Evolutionary conservation across 2,888 invertebrate species (phyloP).

Genomic region (Cerastoderma edule): DNA sequence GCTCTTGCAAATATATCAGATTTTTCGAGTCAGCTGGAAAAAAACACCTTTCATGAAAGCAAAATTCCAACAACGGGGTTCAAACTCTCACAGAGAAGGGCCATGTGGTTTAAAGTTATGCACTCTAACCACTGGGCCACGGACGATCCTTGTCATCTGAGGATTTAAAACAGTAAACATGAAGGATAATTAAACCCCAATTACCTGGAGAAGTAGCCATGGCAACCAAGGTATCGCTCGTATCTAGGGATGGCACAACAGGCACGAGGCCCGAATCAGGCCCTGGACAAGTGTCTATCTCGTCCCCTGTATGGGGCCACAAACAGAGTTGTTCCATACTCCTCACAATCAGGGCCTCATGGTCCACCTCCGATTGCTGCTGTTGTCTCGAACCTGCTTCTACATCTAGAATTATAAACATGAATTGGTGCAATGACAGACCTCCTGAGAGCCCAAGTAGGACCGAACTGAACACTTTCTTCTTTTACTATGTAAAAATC

Average conservation of each 20-base stretch:
- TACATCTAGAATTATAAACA: neutral
- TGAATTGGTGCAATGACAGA: no score
- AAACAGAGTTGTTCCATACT: slow-evolving; percentile 30
- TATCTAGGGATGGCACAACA: slow-evolving; percentile 10
- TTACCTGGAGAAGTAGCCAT: slow-evolving; percentile 53
- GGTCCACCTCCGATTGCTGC: neutral
- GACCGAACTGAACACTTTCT: no score
- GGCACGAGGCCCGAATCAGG: slow-evolving; percentile 8
- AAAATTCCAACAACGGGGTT: no score
- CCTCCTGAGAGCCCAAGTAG: no score
- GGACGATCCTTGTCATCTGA: no score
- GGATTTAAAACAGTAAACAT: neutral
- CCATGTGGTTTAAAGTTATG: no score
- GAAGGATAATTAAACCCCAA: neutral
- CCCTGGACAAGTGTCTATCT: slow-evolving; percentile 29
- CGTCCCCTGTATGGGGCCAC: slow-evolving; percentile 12
- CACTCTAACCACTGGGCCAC: no score
- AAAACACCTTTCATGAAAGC: no score
- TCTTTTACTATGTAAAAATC: no score
- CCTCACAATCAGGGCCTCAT: slow-evolving; percentile 10
- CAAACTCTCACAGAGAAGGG: no score
- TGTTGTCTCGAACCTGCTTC: neutral
- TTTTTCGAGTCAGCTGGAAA: no score
- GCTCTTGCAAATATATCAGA: no score
- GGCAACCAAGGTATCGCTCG: slow-evolving; percentile 49